Evolutionary conservation across 2,113 vertebrate species (phyloP).

Genomic region (Gobio gobio): DNA sequence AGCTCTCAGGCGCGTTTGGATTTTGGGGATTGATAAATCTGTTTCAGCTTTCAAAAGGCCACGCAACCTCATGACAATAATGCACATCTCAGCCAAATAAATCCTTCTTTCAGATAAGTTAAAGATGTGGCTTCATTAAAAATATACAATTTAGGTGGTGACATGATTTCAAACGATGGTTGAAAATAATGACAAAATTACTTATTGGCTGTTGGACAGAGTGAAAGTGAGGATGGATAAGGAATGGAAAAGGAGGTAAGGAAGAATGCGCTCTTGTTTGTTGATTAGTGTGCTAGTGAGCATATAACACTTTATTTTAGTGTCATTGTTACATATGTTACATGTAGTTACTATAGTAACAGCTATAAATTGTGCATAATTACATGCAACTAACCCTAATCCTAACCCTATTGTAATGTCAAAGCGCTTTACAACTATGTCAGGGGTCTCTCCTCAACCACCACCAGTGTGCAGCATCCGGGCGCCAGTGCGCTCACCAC

Average conservation of each 20-base stretch:
- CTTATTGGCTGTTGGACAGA: slow-evolving; percentile 55
- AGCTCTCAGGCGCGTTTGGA: no score
- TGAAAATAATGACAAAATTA: slow-evolving; percentile 64
- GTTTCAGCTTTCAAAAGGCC: slow-evolving; percentile 67
- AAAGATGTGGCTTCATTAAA: slow-evolving; percentile 69
- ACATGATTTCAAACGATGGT: slow-evolving; percentile 47
- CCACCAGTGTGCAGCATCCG: no score
- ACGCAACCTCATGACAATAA: slow-evolving; percentile 66
- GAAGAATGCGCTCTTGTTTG: slow-evolving; percentile 20
- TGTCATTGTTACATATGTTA: no score
- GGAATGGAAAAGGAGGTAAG: slow-evolving; percentile 45
- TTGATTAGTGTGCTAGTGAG: slow-evolving; percentile 37
- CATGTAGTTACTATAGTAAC: no score
- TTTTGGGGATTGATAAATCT: slow-evolving; percentile 63
- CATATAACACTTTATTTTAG: no score
- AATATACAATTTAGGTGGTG: slow-evolving; percentile 56
- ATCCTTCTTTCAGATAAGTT: slow-evolving; percentile 64
- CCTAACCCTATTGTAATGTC: no score
- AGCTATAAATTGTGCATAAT: no score
- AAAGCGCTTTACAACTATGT: no score
- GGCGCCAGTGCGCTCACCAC: no score
- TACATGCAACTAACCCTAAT: no score
- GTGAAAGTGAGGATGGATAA: slow-evolving; percentile 13
- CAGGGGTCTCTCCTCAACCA: no score
- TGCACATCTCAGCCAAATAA: slow-evolving; percentile 64